Evolutionary conservation across 2,797 vertebrate species (phyloP).

Genomic region (Ficedula albicollis): DNA sequence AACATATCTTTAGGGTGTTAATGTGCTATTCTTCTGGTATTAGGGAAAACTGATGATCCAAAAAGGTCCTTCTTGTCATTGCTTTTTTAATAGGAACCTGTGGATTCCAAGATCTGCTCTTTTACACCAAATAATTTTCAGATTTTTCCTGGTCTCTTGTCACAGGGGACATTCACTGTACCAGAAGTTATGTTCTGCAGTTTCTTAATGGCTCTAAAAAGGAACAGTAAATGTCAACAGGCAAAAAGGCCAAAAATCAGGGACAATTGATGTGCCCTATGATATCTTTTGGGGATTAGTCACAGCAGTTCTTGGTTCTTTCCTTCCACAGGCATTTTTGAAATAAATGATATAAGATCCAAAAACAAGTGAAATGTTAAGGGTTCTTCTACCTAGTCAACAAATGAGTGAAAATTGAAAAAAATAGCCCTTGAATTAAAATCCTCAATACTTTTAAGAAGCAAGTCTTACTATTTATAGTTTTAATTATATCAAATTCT

Average conservation of each 20-base stretch:
- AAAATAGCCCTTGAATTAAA: background rate
- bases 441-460: background rate
- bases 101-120: background rate
- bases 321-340: background rate
- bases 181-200: background rate
- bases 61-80: background rate
- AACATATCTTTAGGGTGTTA: background rate
- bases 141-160: background rate
- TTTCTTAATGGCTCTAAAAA: slow-evolving; percentile 18
- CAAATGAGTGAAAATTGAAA: background rate
- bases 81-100: background rate
- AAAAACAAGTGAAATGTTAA: slow-evolving; percentile 20
- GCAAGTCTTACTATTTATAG: background rate
- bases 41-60: background rate
- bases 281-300: slow-evolving; percentile 10
- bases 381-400: background rate
- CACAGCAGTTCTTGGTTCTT: background rate
- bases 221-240: slow-evolving; percentile 32
- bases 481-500: background rate
- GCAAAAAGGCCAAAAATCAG: slow-evolving; percentile 19
- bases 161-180: background rate
- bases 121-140: background rate
- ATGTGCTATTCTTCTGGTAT: background rate
- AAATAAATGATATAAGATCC: background rate
- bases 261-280: background rate